These are phyloP conservation scores for Mastigias papua DNA, from an alignment of 30 jellyfish, hydroid and myxozoan species.

Conservation along the genomic window DNA sequence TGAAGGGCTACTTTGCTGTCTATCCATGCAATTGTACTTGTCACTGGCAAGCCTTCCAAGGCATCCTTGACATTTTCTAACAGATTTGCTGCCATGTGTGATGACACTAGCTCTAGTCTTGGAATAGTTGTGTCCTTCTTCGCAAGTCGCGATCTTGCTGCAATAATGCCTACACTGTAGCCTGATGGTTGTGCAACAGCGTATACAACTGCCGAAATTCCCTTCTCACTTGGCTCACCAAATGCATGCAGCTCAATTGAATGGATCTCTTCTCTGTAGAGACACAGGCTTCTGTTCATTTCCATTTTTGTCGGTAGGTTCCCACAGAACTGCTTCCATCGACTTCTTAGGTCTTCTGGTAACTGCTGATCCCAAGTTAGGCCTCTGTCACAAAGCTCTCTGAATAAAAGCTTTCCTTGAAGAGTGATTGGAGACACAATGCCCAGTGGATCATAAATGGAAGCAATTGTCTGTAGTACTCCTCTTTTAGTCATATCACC, in stretches of 20 bases:
- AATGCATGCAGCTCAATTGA: slow-evolving; percentile 68
- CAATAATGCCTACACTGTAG: slow-evolving; percentile 29
- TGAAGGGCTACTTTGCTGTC: slow-evolving; percentile 73
- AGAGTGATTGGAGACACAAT: slow-evolving; percentile 57
- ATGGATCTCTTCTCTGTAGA: slow-evolving; percentile 14
- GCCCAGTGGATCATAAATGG: slow-evolving; percentile 72
- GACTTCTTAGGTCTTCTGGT: slow-evolving; percentile 23
- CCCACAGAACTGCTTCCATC: slow-evolving; percentile 54
- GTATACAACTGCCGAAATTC: slow-evolving; percentile 53
- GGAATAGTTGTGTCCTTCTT: slow-evolving; percentile 77
- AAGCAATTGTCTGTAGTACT: slow-evolving; percentile 56
- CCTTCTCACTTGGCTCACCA: slow-evolving; percentile 81
- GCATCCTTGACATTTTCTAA: slow-evolving; percentile 62
- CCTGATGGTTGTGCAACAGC: slow-evolving; percentile 58
- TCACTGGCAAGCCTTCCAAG: slow-evolving; percentile 23
- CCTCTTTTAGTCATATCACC: no score
- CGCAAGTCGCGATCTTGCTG: slow-evolving; percentile 63
- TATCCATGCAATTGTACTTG: no score
- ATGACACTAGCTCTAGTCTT: slow-evolving; percentile 77
- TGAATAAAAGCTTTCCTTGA: slow-evolving; percentile 39
- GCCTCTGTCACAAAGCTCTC: slow-evolving; percentile 53
- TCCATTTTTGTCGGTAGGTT: slow-evolving; percentile 42
- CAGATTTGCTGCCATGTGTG: slow-evolving; percentile 79
- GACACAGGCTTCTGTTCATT: slow-evolving; percentile 33
- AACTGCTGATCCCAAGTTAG: slow-evolving; percentile 61